Evolutionary conservation across 2,888 invertebrate genomes (phyloP).

Genomic region (Ormia ochracea): DNA sequence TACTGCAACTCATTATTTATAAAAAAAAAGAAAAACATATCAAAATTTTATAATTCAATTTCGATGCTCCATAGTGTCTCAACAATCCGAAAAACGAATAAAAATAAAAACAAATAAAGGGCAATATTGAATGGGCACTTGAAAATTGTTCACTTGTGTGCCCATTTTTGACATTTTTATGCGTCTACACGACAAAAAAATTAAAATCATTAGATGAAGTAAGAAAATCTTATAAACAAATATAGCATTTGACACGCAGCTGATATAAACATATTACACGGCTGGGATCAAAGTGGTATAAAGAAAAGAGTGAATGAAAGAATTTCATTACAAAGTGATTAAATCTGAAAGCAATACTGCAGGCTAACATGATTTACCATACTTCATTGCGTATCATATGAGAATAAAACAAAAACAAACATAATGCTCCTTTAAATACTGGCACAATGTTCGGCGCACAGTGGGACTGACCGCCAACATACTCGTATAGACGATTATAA

Average conservation of each 20-base stretch:
- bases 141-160: slow-evolving; percentile 43
- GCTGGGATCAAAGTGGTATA: slow-evolving; percentile 53
- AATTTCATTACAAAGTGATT: slow-evolving; percentile 76
- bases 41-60: too few relatives aligned
- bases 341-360: slow-evolving; percentile 67
- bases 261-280: slow-evolving; percentile 29
- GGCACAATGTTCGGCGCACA: too few relatives aligned
- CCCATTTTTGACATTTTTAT: slow-evolving; percentile 51
- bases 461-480: too few relatives aligned
- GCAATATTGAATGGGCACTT: slow-evolving; percentile 26
- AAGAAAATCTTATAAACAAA: slow-evolving; percentile 25
- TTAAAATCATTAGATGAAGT: slow-evolving; percentile 19
- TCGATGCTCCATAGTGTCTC: neutral
- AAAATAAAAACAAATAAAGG: neutral
- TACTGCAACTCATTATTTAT: too few relatives aligned
- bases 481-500: too few relatives aligned
- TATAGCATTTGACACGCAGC: slow-evolving; percentile 5
- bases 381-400: slow-evolving; percentile 26
- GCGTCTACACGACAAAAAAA: slow-evolving; percentile 44
- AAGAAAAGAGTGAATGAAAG: slow-evolving; percentile 71
- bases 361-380: slow-evolving; percentile 53
- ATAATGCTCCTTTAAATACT: slow-evolving; percentile 1
- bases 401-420: neutral
- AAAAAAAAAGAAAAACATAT: too few relatives aligned
- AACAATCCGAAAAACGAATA: neutral